Evolutionary conservation across 1,140 invertebrate species (phyloP).

Genomic region (Psilanteris sp.): DNA sequence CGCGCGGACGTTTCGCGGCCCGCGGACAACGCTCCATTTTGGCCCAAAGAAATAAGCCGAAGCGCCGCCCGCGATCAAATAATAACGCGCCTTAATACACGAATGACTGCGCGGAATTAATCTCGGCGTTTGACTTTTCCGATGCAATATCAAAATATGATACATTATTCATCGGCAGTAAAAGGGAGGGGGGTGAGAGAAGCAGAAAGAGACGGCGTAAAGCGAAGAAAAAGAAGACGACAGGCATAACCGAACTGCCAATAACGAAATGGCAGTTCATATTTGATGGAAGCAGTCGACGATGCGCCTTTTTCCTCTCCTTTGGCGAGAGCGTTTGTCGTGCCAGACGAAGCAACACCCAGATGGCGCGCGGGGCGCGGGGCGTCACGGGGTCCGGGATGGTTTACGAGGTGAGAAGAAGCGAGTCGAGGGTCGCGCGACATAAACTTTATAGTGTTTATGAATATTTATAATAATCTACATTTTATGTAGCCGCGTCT

Average conservation of each 20-base stretch:
- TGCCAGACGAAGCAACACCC: constrained; percentile 22
- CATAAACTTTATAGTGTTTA: constrained; percentile 73
- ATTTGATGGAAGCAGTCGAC: constrained; percentile 30
- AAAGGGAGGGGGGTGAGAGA: too few relatives aligned
- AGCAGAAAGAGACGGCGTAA: too few relatives aligned
- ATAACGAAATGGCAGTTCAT: constrained; percentile 51
- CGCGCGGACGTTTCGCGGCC: too few relatives aligned
- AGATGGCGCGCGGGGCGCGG: not conserved
- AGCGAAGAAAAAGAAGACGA: too few relatives aligned
- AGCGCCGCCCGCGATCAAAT: too few relatives aligned
- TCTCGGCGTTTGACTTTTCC: too few relatives aligned
- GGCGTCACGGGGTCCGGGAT: constrained; percentile 9
- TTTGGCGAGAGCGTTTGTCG: constrained; percentile 8
- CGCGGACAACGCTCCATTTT: too few relatives aligned
- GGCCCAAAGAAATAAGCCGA: too few relatives aligned
- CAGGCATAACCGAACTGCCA: constrained; percentile 8
- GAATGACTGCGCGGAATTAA: too few relatives aligned
- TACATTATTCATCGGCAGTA: constrained; percentile 37
- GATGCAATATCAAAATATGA: constrained; percentile 31
- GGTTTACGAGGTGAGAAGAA: constrained; percentile 68
- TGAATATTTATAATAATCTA: constrained; percentile 74
- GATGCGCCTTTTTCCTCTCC: not conserved
- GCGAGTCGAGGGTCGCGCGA: constrained; percentile 59
- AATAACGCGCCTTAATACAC: too few relatives aligned
- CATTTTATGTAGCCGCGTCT: constrained; percentile 64